These are phyloP conservation scores for Ianthella basta DNA, from an alignment of 37 sponge, comb jelly and placozoan species.

Conservation along the genomic window DNA sequence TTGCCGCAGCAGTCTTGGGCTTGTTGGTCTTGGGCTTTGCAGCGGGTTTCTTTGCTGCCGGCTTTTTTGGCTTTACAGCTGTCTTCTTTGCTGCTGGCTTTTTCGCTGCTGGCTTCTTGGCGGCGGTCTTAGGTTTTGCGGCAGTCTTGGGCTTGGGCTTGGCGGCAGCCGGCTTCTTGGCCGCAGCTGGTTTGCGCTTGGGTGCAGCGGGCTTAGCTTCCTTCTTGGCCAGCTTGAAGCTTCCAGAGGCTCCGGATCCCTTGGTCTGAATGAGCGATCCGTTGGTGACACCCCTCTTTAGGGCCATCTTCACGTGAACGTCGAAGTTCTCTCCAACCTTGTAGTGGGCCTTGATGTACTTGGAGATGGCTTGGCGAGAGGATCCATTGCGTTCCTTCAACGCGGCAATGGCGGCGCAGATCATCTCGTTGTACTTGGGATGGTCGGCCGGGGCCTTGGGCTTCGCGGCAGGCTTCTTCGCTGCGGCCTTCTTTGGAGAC, in stretches of 20 bases:
- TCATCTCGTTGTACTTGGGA: constrained; percentile 89
- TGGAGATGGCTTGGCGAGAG: constrained; percentile 83
- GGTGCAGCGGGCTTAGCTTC: constrained; percentile 26
- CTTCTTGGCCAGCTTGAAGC: constrained; percentile 76
- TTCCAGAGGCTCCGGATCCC: constrained; percentile 86
- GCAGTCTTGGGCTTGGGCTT: constrained; percentile 43
- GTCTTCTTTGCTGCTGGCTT: constrained; percentile 13
- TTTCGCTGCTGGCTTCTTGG: constrained; percentile 13
- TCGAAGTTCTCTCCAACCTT: constrained; percentile 63
- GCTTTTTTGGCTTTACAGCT: constrained; percentile 15
- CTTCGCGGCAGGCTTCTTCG: constrained; percentile 46
- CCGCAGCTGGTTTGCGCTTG: constrained; percentile 37
- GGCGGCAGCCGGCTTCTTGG: constrained; percentile 39
- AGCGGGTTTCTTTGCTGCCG: constrained; percentile 30
- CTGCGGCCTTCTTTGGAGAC: neutral
- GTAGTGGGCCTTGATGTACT: constrained; percentile 90
- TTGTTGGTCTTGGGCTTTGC: constrained; percentile 32
- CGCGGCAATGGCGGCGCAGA: constrained; percentile 64
- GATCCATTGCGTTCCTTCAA: constrained; percentile 82
- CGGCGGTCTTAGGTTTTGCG: constrained; percentile 46
- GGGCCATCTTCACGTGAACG: constrained; percentile 70
- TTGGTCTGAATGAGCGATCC: constrained; percentile 75
- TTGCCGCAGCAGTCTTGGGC: constrained; percentile 48
- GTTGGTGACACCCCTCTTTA: constrained; percentile 66
- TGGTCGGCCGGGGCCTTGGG: constrained; percentile 64